A percentile compares a stretch with the other conserved stretches of the same genome.
Conservation (phyloP, 2,113 vertebrate genomes). For the Gobio gobio region DNA sequence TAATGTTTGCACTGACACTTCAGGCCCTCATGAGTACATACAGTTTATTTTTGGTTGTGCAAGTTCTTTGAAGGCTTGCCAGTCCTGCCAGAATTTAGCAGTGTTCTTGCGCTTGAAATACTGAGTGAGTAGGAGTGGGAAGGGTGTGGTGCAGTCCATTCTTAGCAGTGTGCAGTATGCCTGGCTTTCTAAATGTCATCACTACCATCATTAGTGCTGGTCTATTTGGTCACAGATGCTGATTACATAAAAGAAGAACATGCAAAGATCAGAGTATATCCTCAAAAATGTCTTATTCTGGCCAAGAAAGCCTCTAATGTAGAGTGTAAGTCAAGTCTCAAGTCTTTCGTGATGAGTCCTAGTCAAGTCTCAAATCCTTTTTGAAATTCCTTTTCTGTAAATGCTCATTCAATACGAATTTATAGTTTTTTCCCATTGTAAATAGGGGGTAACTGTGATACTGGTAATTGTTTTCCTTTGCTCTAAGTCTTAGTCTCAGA, state of each 20-base stretch:
- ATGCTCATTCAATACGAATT: too few species aligned
- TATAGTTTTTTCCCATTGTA: not conserved
- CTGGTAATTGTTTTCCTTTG: not conserved
- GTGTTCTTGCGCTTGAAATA: not conserved
- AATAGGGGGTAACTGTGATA: not conserved
- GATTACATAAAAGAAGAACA: not conserved
- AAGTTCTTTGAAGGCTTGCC: conserved; percentile 13
- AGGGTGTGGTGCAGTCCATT: conserved; percentile 24
- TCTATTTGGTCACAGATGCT: conserved; percentile 7
- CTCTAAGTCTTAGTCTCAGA: not conserved
- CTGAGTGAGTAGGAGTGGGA: conserved; percentile 12
- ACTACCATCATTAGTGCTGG: not conserved
- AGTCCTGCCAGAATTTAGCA: not conserved
- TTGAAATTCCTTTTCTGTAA: not conserved
- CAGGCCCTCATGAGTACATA: not conserved
- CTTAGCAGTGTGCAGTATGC: conserved; percentile 10
- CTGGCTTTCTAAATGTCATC: conserved; percentile 14
- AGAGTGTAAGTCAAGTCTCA: not conserved
- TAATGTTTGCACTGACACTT: conserved; percentile 16
- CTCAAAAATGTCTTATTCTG: not conserved
- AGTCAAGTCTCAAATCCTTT: not conserved
- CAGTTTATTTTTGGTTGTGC: conserved; percentile 25
- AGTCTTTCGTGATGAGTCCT: not conserved
- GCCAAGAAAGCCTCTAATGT: not conserved
- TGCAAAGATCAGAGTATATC: conserved; percentile 9